Evolutionary conservation across 2,113 vertebrate species (phyloP), one percentile per base, ranked within the genome.

Genomic region (Siniperca chuatsi): DNA sequence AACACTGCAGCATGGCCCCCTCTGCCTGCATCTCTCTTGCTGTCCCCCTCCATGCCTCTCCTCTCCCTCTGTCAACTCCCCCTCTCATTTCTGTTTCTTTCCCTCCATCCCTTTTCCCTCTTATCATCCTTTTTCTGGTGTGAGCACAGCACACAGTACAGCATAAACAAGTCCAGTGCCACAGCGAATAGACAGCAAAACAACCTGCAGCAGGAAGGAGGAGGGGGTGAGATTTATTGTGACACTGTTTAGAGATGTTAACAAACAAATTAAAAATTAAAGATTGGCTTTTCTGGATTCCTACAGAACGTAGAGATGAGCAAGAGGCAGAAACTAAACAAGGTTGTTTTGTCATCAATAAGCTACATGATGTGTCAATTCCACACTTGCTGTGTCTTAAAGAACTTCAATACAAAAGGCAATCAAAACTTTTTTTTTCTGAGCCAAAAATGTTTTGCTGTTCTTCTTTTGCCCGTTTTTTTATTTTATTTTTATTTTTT

Each of bases 1-100:
- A 92, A 85, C 69, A 86, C 93, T 93, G 92, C 90, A 93, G 90
- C 87, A 89, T 3, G 44, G 67, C 79, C 73, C 67, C 66, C 69
- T 74, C 86, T 70, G 54, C 86, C 77, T 90, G 65, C 60, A 8
- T 82, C 68, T 74, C 75, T 78, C 84, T 62, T 23, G 29, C 73
- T 76, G 62, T 82, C 77, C 73, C 82, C 73, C 80, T 75, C 58
- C 23, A 11, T 67, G 13, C 65, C 37, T 72, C 52, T 65, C 58
- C 44, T 67, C 81, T 82, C 23, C 71, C 33, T 66, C 23, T 12
- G 5, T 74, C 71, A 29, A 44, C 8, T 10, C 44, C 20, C 21
- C 54, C 33, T 15, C 55, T 35, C 33, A 25, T 77, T 57, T 82
- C 81, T 81, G 57, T 77, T 73, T 67, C 73, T 60, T 57, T 83